Evolutionary conservation across 2,113 vertebrate species (phyloP).

Genomic region (Tyto alba): DNA sequence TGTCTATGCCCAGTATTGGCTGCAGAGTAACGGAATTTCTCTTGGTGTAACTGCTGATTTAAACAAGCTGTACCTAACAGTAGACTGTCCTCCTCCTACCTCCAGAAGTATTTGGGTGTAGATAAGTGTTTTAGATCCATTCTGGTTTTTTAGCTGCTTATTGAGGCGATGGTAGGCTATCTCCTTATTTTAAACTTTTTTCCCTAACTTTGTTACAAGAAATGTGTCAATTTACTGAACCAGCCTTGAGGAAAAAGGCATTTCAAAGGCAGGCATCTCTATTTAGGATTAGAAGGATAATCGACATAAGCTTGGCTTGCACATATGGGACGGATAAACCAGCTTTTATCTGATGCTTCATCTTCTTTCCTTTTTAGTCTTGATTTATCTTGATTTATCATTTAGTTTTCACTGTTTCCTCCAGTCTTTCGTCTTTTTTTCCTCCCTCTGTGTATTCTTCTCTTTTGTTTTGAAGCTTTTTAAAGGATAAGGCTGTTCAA

Average conservation of each 20-base stretch:
- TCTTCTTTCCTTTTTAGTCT: neutral
- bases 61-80: neutral
- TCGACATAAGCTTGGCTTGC: neutral
- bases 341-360: neutral
- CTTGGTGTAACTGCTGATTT: neutral
- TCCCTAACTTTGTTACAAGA: neutral
- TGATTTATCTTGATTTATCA: neutral
- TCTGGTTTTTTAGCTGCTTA: neutral
- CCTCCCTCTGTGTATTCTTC: neutral
- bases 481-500: neutral
- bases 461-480: neutral
- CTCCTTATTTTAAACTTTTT: neutral
- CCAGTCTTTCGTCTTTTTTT: neutral
- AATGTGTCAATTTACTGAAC: no score
- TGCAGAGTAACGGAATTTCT: neutral
- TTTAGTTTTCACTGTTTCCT: neutral
- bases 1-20: neutral
- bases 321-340: neutral
- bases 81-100: neutral
- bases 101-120: neutral
- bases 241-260: no score
- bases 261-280: neutral
- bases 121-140: neutral
- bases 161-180: neutral
- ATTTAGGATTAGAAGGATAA: neutral